These are phyloP conservation scores for Meloidogyne chitwoodi DNA, from an alignment of 1,140 invertebrate species.

Conservation along the genomic window DNA sequence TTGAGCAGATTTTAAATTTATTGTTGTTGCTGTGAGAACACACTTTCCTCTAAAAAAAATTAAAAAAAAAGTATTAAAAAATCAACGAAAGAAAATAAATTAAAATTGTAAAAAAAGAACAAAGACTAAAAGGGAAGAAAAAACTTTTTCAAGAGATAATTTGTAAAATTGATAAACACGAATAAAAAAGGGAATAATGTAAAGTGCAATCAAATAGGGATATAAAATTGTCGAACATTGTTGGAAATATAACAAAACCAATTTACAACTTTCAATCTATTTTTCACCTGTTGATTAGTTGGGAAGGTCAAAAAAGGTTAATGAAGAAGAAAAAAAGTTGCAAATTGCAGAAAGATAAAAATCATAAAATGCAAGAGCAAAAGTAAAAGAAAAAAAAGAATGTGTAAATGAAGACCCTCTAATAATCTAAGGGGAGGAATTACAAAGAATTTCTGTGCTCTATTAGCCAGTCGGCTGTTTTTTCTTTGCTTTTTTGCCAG, in stretches of 20 bases:
- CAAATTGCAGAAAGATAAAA: not conserved
- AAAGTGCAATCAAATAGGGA: not conserved
- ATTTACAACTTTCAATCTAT: no score
- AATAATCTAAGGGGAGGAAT: not conserved
- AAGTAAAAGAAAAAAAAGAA: not conserved
- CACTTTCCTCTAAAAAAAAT: not conserved
- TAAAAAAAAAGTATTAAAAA: not conserved
- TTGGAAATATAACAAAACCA: no score
- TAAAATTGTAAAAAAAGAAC: not conserved
- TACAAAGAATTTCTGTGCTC: not conserved
- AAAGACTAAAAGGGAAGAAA: not conserved
- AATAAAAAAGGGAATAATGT: no score
- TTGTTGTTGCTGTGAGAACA: not conserved
- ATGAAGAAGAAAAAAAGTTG: not conserved
- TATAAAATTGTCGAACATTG: no score
- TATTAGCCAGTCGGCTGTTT: not conserved
- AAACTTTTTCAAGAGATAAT: not conserved
- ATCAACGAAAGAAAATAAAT: conserved; percentile 9
- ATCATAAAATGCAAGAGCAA: not conserved
- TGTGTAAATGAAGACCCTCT: not conserved
- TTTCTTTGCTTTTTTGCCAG: not conserved
- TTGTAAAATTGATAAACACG: not conserved
- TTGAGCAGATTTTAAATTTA: not conserved
- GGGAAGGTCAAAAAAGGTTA: not conserved
- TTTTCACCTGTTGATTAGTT: no score